Percentiles rank a stretch among this genome's conserved stretches.
Conservation (phyloP, 2,797 vertebrate species). For the Iguana delicatissima region DNA sequence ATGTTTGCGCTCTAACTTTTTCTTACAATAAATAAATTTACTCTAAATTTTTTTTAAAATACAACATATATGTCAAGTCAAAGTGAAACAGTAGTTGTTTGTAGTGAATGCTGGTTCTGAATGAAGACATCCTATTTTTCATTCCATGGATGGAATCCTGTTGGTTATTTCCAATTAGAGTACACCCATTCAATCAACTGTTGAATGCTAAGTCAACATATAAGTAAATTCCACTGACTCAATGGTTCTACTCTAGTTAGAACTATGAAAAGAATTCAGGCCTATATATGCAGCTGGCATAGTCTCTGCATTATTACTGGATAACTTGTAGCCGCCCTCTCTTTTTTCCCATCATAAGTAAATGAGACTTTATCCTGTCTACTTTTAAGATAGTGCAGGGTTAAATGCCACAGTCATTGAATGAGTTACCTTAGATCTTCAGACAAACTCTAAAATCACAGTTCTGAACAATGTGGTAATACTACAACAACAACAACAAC, state of each 20-base stretch:
- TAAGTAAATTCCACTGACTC: no score
- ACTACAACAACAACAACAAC: background rate
- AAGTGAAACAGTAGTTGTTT: no score
- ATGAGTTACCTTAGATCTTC: background rate
- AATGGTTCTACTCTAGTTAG: no score
- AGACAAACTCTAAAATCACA: background rate
- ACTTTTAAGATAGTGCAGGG: background rate
- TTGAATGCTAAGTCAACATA: no score
- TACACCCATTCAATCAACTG: no score
- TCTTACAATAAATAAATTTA: no score
- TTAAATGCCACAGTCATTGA: conserved; percentile 3
- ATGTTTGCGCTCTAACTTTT: no score
- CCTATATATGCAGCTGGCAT: background rate
- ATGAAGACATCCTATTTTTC: no score
- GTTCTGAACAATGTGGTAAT: conserved; percentile 13
- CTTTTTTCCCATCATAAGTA: background rate
- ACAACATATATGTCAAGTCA: background rate
- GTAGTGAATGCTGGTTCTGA: no score
- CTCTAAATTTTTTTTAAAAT: background rate
- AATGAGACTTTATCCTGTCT: background rate
- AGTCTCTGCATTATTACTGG: background rate
- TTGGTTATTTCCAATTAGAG: no score
- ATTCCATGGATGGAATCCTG: no score
- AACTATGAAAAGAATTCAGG: no score
- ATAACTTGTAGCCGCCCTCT: background rate